Evolutionary conservation across 2,113 vertebrate species (phyloP).

Genomic region (Pituophis catenifer): DNA sequence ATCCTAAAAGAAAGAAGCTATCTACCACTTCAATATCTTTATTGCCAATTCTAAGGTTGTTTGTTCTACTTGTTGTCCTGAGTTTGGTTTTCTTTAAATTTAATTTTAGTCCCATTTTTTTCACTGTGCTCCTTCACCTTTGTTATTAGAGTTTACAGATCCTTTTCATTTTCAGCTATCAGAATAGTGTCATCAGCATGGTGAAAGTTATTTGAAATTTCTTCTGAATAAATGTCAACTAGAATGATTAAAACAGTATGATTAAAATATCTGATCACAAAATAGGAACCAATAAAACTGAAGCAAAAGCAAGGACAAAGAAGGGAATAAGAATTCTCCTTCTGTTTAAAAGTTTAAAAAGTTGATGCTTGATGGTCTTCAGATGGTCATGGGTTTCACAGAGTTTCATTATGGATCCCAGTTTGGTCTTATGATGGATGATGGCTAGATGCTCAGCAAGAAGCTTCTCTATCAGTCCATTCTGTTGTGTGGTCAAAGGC

Average conservation of each 20-base stretch:
- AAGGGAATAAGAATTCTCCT: background rate
- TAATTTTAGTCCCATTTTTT: background rate
- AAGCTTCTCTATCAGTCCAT: background rate
- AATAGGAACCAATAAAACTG: background rate
- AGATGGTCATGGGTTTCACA: background rate
- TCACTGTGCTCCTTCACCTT: background rate
- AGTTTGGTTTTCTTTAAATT: background rate
- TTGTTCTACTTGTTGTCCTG: background rate
- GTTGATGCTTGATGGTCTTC: background rate
- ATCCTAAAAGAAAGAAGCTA: background rate
- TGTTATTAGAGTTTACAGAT: background rate
- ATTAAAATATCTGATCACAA: background rate
- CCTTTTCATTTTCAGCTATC: background rate
- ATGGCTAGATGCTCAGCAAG: background rate
- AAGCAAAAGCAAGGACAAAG: background rate
- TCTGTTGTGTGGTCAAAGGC: background rate
- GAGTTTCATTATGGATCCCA: background rate
- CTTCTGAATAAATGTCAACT: background rate
- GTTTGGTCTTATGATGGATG: background rate
- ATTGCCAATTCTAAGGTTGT: background rate
- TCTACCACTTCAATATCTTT: background rate
- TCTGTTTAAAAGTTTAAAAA: background rate
- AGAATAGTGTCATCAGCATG: background rate
- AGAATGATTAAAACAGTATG: background rate
- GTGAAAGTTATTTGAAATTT: background rate